Conservation (phyloP, 2,888 invertebrate species). For the Macroteleia sp. region DNA sequence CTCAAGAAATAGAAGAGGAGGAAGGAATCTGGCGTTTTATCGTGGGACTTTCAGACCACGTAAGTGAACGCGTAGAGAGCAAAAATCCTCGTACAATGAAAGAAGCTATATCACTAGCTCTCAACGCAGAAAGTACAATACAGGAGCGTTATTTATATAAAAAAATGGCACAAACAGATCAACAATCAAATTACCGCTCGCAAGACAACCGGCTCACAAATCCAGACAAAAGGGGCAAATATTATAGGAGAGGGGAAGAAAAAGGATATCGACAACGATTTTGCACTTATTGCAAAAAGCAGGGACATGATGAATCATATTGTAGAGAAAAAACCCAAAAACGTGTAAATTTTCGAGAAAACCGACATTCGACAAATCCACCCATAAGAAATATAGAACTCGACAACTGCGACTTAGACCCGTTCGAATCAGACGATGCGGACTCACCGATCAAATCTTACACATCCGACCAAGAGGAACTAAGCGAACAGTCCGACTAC, state of each 20-base stretch:
- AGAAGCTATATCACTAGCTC: conserved; percentile 6
- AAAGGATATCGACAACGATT: too few relatives aligned
- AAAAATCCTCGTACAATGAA: conserved; percentile 2
- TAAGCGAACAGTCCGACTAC: not conserved
- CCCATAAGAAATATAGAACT: not conserved
- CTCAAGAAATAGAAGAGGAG: conserved; percentile 1
- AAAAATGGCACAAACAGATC: not conserved
- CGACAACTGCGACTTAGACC: not conserved
- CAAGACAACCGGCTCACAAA: too few relatives aligned
- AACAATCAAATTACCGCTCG: too few relatives aligned
- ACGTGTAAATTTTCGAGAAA: not conserved
- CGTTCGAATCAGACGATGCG: conserved; percentile 10
- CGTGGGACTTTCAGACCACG: not conserved
- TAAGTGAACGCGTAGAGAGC: conserved; percentile 1
- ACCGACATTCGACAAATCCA: not conserved
- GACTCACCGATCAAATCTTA: not conserved
- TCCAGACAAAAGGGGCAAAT: too few relatives aligned
- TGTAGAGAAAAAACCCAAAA: too few relatives aligned
- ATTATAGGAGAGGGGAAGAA: too few relatives aligned
- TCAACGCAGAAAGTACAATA: conserved; percentile 10
- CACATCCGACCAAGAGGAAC: conserved; percentile 9
- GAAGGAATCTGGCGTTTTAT: not conserved
- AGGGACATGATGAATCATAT: too few relatives aligned
- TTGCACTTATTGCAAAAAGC: too few relatives aligned
- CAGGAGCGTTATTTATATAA: not conserved